These are phyloP conservation scores for Dicycla oo DNA, from an alignment of 2,888 invertebrate species.

Conservation along the genomic window DNA sequence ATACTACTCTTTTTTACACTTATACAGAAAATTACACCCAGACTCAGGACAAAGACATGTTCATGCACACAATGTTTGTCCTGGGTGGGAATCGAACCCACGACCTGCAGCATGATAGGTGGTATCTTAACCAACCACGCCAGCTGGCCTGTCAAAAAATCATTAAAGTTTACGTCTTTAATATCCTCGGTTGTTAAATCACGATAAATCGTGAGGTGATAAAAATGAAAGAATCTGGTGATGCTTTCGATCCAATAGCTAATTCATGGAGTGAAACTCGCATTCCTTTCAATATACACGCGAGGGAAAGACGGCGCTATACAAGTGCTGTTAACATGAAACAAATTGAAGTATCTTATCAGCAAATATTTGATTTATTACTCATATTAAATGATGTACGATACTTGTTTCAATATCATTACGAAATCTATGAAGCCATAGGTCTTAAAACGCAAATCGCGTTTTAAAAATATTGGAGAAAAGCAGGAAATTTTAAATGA, in stretches of 20 bases:
- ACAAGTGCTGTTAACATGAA: slow-evolving; percentile 28
- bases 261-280: slow-evolving; percentile 58
- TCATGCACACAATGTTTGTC: no score
- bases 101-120: no score
- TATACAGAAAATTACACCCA: no score
- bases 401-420: slow-evolving; percentile 22
- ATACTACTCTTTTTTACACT: no score
- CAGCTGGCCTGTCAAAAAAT: no score
- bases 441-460: not conserved
- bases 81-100: no score
- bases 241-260: slow-evolving; percentile 48
- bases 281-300: slow-evolving; percentile 52
- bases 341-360: slow-evolving; percentile 45
- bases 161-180: slow-evolving; percentile 24
- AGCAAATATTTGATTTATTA: slow-evolving; percentile 39
- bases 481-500: slow-evolving; percentile 30
- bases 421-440: not conserved
- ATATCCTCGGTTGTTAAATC: slow-evolving; percentile 39
- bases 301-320: slow-evolving; percentile 38
- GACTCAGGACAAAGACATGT: no score
- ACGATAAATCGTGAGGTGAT: slow-evolving; percentile 33
- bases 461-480: slow-evolving; percentile 24
- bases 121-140: no score
- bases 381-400: slow-evolving; percentile 11
- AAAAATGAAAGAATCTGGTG: slow-evolving; percentile 21